Base-by-base conservation (phyloP, 2,113 vertebrate genomes). In the Atractosteus spatula region DNA sequence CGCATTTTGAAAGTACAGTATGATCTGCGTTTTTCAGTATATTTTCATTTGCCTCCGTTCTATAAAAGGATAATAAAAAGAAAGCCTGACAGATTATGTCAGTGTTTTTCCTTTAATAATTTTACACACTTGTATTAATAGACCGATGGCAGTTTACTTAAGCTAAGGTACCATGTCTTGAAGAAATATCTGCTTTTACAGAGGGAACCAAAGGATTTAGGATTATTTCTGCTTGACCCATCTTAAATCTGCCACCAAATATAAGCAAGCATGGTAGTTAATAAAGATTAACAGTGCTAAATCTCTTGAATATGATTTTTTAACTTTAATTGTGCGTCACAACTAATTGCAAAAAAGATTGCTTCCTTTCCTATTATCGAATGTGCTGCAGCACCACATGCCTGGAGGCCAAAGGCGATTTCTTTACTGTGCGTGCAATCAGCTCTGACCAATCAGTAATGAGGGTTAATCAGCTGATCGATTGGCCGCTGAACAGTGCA, bases 391-490 rank as follows among this genome's bases (percentile, higher is more conserved):
- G 77, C 79, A 75, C 82, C 78, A 62, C 59, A 16, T 79, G 91
- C 91, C 93, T 83, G 7, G 29, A 72, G 92, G 92, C 87, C 65
- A 80, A 79, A 89, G 84, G 89, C 84, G 89, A 94, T 94, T 93
- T 93, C 89, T 91, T 90, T 88, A 90, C 88, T 84, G 82, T 85
- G 87, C 90, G 91, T 91, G 84, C 94, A 93, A 93, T 95, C 92
- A 93, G 87, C 85, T 89, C 87, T 89, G 85, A 89, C 93, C 93
- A 93, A 93, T 96, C 93, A 91, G 91, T 93, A 93, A 93, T 91
- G 85, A 93, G 90, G 86, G 90, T 92, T 95, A 94, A 97, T 93
- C 93, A 93, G 92, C 92, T 91, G 91, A 94, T 95, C 90, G 90
- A 95, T 93, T 83, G 75, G 87, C 83, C 83, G 86, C 86, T 68